Base-by-base conservation (phyloP, 2,888 invertebrate species). In the Spicauda simplicius region DNA sequence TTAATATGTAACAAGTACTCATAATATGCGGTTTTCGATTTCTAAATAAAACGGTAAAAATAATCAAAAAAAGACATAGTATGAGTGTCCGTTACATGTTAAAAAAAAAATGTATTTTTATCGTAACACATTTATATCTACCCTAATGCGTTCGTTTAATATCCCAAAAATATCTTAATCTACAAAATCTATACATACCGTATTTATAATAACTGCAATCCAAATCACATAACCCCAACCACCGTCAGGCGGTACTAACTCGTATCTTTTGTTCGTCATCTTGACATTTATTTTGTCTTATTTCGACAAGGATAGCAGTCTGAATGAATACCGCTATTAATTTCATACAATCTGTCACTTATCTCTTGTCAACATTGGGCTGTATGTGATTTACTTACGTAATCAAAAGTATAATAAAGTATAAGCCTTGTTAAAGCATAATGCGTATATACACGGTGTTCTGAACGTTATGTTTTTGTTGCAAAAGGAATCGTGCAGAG, bases 211-310 rank as follows among this genome's bases (percentile, higher is more conserved):
- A 64, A 94, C 91, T 2, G 95, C 94, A 0, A 95, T 54, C n/a
- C 94, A 94, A 64, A 96, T 94, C 74, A 95, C 80, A 85, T 95
- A 96, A 0, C 96, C 96, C 95, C 95, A 96, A 0, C 96, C 96
- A 1, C 96, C 96, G 69, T 96, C 95, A 0, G 95, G 95, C 0
- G 95, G 77, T 19, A 86, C 83, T 0, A 80, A 62, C 69, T 79
- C 74, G 72, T 81, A 82, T 64, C 79, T 84, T 67, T 79, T 25
- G 25, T 25, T 25, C 25, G 3, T 78, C 37, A 70, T 41, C 57
- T 76, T 77, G 8, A 59, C 75, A 74, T 72, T 77, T 85, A 84
- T 85, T 64, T 74, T 65, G 62, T 59, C 18, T 45, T 66, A 8
- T 12, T 66, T n/a, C 59, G 30, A 20, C 58, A 67, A 70, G 63